phyloP scores from a whole-genome alignment of 2,888 invertebrate species.

The Cactoblastis cactorum region DNA sequence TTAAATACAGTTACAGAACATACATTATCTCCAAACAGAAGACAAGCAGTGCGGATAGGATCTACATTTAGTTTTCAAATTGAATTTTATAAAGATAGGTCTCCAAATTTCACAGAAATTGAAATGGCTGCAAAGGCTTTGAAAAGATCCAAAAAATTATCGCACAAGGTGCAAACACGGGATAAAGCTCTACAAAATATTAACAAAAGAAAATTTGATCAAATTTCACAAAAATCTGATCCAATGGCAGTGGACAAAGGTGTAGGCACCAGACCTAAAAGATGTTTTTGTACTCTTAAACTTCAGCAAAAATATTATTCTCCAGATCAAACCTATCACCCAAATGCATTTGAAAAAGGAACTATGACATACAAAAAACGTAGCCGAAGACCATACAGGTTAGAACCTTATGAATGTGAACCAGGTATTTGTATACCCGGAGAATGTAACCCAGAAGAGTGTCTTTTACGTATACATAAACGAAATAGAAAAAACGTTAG shows the following conservation, averaged over 20 bases:
- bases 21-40: too few relatives aligned
- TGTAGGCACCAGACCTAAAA: conserved; percentile 22
- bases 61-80: conserved; percentile 37
- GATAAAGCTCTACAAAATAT: neutral
- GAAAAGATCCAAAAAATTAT: conserved; percentile 13
- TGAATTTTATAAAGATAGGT: conserved; percentile 36
- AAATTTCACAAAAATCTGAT: conserved; percentile 17
- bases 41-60: conserved; percentile 28
- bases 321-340: neutral
- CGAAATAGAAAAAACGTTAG: conserved; percentile 14
- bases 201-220: conserved; percentile 9
- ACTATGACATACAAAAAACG: conserved; percentile 10
- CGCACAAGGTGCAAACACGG: neutral
- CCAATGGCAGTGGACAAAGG: conserved; percentile 14
- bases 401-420: conserved; percentile 26
- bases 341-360: conserved; percentile 3
- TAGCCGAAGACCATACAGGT: conserved; percentile 7
- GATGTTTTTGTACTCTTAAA: conserved; percentile 39
- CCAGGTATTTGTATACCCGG: conserved; percentile 20
- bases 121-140: conserved; percentile 17
- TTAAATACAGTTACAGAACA: neutral
- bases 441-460: conserved; percentile 20
- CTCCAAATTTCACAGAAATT: conserved; percentile 15
- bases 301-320: conserved; percentile 25
- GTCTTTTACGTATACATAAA: conserved; percentile 10